Base-by-base conservation (phyloP, 2,888 invertebrate genomes). In the Apotomis betuletana region DNA sequence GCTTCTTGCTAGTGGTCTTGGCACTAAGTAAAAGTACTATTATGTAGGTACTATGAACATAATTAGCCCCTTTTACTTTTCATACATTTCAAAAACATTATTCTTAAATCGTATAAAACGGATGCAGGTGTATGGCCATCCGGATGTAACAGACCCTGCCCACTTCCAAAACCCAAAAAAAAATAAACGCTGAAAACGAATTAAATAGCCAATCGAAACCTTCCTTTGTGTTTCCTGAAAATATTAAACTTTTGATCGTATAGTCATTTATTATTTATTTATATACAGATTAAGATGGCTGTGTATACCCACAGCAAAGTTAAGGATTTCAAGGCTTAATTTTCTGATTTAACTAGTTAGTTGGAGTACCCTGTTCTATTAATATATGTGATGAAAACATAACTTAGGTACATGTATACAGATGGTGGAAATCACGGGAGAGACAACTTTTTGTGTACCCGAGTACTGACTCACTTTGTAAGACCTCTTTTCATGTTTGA, bases 41-140 rank as follows among this genome's bases (percentile, higher is more conserved):
- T n/a, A n/a, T n/a, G n/a, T 27, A 27, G 27, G 27, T 54, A 54
- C 5, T 41, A 44, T 15, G 2, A 36, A 57, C 36, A 57, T 46
- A 15, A 46, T 57, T 63, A 36, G 41, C 15, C 38, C 51, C 58
- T 36, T 38, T 46, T 57, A 52, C 46, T 58, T 70, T 69, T 58
- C 15, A 65, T 44, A 13, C 58, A 60, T 58, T 46, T 61, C 46
- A 70, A 69, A 64, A 57, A 63, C 12, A 58, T 58, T 41, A 63
- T 69, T 57, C 51, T 41, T 64, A 51, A 60, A 62, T 59, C 15
- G 44, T 52, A 70, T 85, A 77, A 82, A 85, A 88, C 91, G 92
- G 92, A 91, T 85, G 91, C 91, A 92, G 91, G 90, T 92, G 92
- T 83, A 80, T 80, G 77, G 79, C 77, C 78, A 85, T 79, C 83